phyloP scores from a whole-genome alignment of 1,140 invertebrate species.

The Hypsibius dujardini region DNA sequence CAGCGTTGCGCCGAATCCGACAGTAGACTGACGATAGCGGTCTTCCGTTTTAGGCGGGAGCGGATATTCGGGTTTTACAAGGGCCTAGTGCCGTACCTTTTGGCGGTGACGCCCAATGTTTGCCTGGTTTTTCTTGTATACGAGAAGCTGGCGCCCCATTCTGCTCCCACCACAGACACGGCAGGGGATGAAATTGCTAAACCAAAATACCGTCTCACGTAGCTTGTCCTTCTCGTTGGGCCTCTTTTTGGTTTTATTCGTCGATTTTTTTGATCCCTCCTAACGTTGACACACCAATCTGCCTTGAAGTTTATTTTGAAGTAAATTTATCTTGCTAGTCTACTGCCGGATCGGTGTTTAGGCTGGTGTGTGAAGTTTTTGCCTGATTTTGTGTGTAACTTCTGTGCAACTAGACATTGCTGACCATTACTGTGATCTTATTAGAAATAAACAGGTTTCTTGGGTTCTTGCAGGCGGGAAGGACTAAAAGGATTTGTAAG shows the following conservation, averaged over 20 bases:
- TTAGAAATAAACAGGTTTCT: constrained; percentile 15
- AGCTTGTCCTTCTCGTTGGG: too few species aligned
- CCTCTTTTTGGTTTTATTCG: too few species aligned
- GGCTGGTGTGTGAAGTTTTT: constrained; percentile 9
- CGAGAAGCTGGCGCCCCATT: constrained; percentile 56
- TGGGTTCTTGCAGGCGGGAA: constrained; percentile 45
- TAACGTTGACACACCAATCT: too few species aligned
- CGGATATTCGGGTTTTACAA: constrained; percentile 82
- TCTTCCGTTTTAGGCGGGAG: background rate
- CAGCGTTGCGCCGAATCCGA: background rate
- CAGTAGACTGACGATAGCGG: background rate
- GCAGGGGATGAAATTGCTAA: background rate
- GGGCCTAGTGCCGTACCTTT: constrained; percentile 73
- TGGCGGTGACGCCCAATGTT: constrained; percentile 90
- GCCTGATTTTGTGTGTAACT: background rate
- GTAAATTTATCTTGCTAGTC: background rate
- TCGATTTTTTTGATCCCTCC: too few species aligned
- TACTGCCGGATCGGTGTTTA: background rate
- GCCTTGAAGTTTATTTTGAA: constrained; percentile 6
- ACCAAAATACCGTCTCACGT: too few species aligned
- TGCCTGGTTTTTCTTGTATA: constrained; percentile 92
- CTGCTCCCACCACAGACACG: background rate
- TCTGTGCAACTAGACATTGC: background rate
- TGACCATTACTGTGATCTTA: background rate
- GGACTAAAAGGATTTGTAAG: constrained; percentile 49